These are phyloP conservation scores for Linhomoeus sp. DNA, from an alignment of 2,888 invertebrate genomes.

Conservation along the genomic window DNA sequence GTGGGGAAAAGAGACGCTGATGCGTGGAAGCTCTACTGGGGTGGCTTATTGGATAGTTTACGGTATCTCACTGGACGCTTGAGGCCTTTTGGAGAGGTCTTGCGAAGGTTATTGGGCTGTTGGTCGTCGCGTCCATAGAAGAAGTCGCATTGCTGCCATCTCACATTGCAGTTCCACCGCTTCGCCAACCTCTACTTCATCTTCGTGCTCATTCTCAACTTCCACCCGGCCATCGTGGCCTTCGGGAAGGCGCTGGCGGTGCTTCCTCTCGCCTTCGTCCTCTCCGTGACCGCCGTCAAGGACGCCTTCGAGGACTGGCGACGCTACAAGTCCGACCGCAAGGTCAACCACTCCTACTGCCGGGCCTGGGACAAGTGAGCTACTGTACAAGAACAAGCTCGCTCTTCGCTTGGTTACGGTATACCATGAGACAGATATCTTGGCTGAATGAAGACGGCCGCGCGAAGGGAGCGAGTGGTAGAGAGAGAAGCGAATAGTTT, in stretches of 20 bases:
- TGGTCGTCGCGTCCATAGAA: no score
- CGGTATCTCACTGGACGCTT: background rate
- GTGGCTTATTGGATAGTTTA: background rate
- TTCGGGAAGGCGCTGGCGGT: conserved; percentile 30
- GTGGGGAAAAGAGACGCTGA: background rate
- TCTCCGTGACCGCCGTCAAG: conserved; percentile 81
- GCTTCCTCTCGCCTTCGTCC: conserved; percentile 78
- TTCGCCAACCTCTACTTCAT: conserved; percentile 94
- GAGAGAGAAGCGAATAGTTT: no score
- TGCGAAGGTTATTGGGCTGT: no score
- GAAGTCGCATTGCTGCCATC: no score
- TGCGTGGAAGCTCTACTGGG: background rate
- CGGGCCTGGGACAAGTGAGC: conserved; percentile 43
- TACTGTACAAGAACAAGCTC: background rate
- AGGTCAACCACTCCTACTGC: conserved; percentile 79
- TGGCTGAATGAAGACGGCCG: background rate
- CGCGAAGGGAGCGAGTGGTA: no score
- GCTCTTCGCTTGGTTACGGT: background rate
- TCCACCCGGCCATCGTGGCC: conserved; percentile 47
- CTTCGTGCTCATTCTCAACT: conserved; percentile 81
- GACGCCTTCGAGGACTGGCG: conserved; percentile 90
- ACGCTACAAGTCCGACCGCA: conserved; percentile 65
- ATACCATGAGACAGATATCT: background rate
- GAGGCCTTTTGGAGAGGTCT: background rate
- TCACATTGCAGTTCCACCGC: conserved; percentile 67